Conservation (phyloP, 2,797 vertebrate genomes). For the Todus mexicanus region DNA sequence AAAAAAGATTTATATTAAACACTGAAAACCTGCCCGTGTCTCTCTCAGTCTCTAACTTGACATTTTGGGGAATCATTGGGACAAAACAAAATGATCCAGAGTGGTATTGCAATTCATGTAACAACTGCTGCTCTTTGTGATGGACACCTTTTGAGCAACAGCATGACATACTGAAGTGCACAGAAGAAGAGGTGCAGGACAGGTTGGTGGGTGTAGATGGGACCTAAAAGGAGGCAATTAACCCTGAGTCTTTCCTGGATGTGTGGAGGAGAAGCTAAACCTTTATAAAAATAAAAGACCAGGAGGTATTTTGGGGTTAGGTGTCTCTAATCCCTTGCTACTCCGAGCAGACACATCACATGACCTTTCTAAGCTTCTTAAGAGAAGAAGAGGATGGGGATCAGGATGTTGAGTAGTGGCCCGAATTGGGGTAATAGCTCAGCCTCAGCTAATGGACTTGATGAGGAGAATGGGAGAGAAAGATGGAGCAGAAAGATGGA, state of each 20-base stretch:
- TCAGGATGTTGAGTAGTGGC: neutral
- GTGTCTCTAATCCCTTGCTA: neutral
- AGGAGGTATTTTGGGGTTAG: neutral
- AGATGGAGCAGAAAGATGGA: neutral
- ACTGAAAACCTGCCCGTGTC: neutral
- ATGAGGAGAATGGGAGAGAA: neutral
- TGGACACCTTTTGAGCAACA: neutral
- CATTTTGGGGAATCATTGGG: neutral
- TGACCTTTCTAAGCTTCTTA: neutral
- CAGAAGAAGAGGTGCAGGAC: neutral
- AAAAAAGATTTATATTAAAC: neutral
- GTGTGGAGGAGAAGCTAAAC: neutral
- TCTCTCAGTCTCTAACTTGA: neutral
- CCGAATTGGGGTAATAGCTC: neutral
- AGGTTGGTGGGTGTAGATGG: neutral
- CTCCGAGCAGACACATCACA: neutral
- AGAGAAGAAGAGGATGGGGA: neutral
- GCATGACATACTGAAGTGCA: fast-evolving
- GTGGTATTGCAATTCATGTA: neutral
- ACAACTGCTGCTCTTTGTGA: neutral
- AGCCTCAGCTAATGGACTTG: neutral
- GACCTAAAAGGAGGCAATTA: neutral
- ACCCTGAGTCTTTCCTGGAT: neutral
- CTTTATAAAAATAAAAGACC: neutral
- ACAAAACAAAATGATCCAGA: neutral